Conservation (phyloP, 2,797 vertebrate species). For the Mycteria americana region DNA sequence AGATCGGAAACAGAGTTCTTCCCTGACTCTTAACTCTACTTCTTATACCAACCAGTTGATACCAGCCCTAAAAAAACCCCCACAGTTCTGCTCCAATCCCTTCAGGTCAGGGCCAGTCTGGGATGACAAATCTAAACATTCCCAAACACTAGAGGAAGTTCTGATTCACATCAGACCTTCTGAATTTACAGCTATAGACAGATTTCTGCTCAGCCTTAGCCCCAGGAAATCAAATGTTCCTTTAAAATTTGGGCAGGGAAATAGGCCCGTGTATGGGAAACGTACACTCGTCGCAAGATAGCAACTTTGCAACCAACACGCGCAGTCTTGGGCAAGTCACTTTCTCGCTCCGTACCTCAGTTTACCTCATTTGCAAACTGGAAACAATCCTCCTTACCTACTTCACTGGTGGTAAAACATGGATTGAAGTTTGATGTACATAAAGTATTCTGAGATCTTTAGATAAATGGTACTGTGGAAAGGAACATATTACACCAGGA, state of each 20-base stretch:
- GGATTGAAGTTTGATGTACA: neutral
- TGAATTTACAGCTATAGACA: neutral
- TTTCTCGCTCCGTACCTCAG: neutral
- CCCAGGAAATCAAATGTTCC: neutral
- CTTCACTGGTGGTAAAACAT: neutral
- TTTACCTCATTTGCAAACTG: neutral
- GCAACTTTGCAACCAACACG: neutral
- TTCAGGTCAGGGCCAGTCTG: neutral
- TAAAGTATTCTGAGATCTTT: neutral
- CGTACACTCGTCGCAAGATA: rapidly evolving
- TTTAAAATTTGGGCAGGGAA: neutral
- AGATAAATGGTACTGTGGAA: constrained; percentile 5
- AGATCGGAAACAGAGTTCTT: neutral
- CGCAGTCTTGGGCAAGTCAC: neutral
- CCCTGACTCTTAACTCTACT: neutral
- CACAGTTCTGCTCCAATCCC: neutral
- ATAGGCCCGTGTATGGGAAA: neutral
- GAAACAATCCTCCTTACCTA: neutral
- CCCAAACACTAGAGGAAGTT: neutral
- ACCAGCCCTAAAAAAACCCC: neutral
- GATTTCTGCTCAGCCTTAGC: constrained; percentile 1
- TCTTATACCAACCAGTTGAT: neutral
- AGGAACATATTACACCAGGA: constrained; percentile 12
- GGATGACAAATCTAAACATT: neutral
- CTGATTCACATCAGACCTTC: neutral